These are phyloP conservation scores for Epinephelus awoara DNA, from an alignment of 2,797 vertebrate species.

Conservation along the genomic window DNA sequence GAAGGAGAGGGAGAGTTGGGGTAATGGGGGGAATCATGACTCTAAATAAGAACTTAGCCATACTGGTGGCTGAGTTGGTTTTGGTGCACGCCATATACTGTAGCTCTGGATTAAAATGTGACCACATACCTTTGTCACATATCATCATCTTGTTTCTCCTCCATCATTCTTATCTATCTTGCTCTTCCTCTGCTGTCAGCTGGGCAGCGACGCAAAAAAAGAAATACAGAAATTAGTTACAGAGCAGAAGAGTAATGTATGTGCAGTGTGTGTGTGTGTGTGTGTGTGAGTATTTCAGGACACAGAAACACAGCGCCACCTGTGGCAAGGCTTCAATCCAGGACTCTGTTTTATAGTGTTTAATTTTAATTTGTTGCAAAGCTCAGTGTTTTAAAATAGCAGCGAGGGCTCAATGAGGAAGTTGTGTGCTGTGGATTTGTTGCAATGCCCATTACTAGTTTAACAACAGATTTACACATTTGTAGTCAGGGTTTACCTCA, in stretches of 20 bases:
- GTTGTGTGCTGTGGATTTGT: slow-evolving; percentile 5
- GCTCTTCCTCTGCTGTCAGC: slow-evolving; percentile 48
- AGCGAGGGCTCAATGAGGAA: background rate
- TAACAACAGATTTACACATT: background rate
- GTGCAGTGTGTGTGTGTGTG: background rate
- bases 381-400: background rate
- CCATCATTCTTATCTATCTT: slow-evolving; percentile 13
- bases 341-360: background rate
- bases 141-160: slow-evolving; percentile 2
- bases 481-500: background rate
- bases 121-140: slow-evolving; percentile 42
- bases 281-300: slow-evolving; percentile 5
- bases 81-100: slow-evolving; percentile 5
- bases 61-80: slow-evolving; percentile 35
- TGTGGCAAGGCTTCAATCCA: slow-evolving; percentile 26
- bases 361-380: background rate
- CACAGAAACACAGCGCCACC: slow-evolving; percentile 53
- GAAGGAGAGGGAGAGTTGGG: slow-evolving; percentile 4
- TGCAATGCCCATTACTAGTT: background rate
- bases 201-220: slow-evolving; percentile 1
- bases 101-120: slow-evolving; percentile 16
- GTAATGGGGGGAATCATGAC: slow-evolving; percentile 16
- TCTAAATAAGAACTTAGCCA: slow-evolving; percentile 30
- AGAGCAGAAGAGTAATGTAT: background rate
- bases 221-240: background rate